phyloP scores from a whole-genome alignment of 2,113 vertebrate species.

The Macroglossus sobrinus region DNA sequence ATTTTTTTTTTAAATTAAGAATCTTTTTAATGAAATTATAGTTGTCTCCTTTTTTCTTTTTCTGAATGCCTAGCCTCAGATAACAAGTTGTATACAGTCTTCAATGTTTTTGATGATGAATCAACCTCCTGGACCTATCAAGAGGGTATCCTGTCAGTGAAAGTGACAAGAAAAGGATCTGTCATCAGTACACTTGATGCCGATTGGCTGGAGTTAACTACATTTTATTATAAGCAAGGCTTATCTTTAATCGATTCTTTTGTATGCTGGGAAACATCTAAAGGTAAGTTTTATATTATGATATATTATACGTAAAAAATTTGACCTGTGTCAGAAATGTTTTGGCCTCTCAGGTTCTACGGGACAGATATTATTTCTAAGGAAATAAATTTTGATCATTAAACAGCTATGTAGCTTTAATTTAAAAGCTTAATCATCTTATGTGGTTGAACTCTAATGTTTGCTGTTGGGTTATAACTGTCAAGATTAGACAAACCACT shows the following conservation, averaged over 20 bases:
- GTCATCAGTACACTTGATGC: slow-evolving; percentile 93
- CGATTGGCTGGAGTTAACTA: slow-evolving; percentile 96
- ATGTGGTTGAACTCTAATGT: not conserved
- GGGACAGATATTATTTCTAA: not conserved
- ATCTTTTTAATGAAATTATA: not conserved
- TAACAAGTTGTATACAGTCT: slow-evolving; percentile 89
- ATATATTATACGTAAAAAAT: slow-evolving; percentile 1
- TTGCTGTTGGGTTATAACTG: not conserved
- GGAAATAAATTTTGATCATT: not conserved
- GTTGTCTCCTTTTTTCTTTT: not conserved
- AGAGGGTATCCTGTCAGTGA: slow-evolving; percentile 92
- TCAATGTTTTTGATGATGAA: slow-evolving; percentile 89
- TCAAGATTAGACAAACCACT: not conserved
- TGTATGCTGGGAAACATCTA: slow-evolving; percentile 93
- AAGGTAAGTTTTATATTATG: slow-evolving; percentile 83
- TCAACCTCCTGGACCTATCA: slow-evolving; percentile 91
- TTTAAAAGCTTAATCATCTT: not conserved
- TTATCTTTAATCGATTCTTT: slow-evolving; percentile 95
- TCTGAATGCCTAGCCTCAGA: slow-evolving; percentile 73
- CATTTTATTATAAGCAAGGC: slow-evolving; percentile 94
- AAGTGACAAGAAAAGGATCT: slow-evolving; percentile 92
- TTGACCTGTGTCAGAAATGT: not conserved
- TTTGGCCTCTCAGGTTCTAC: not conserved
- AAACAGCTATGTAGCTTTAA: not conserved
- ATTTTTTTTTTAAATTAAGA: not conserved